Evolutionary conservation across 1,140 invertebrate genomes (phyloP), one percentile per base, ranked within the genome.

Genomic region (Drosophila nigromelanica): DNA sequence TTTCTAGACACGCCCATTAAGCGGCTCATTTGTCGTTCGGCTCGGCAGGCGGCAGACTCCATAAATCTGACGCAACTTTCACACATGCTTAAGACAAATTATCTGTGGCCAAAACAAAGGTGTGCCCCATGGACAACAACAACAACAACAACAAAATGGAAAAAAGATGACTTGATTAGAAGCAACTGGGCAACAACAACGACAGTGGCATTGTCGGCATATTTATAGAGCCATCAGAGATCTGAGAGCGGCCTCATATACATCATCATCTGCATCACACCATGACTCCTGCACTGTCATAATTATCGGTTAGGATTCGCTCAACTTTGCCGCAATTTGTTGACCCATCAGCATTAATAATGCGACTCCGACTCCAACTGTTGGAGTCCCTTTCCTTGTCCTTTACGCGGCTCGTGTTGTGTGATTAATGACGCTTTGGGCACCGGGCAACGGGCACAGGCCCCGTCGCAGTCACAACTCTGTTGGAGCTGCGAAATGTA

Each of bases 231-330:
- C 45, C 64, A 74, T 67, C 76, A 60, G 35, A 8, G 48, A 21
- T 30, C n/a, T 4, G 64, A 33, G 33, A 30, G 64, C n/a, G 5
- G 18, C 7, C 43, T 63, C 66, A 71, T 75, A 78, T 78, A 71
- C 83, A 87, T 87, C 82, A 86, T 89, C 77, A 73, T 81, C 76
- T 78, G 78, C 82, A 85, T 64, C 80, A 66, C 66, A 63, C 68
- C 78, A 73, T 67, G 81, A 90, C 81, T 86, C 86, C 81, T 90
- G 76, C 87, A 82, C 80, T 90, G 87, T 87, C 87, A 90, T 90
- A 90, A 90, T 90, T 90, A 90, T 87, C 74, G 79, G 87, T 77
- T 90, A 89, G 85, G 83, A 89, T 89, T 89, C 85, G 73, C 76
- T 89, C 85, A 82, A 79, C 76, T 87, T 27, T 76, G 83, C 73